These are phyloP conservation scores for Clunio marinus DNA, from an alignment of 2,888 invertebrate genomes.

Conservation along the genomic window DNA sequence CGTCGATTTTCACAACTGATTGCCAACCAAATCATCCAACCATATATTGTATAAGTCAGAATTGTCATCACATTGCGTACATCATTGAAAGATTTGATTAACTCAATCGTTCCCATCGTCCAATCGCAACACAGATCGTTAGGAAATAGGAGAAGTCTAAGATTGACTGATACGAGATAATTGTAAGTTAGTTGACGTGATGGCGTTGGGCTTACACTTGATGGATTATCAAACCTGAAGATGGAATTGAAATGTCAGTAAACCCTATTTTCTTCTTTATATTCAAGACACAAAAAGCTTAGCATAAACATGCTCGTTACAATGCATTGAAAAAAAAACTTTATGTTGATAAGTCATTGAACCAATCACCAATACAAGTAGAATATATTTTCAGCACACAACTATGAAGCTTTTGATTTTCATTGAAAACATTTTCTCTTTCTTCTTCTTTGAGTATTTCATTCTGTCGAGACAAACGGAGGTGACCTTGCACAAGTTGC, in stretches of 20 bases:
- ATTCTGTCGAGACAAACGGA: constrained; percentile 7
- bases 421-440: constrained; percentile 29
- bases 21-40: constrained; percentile 56
- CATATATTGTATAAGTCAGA: constrained; percentile 60
- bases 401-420: constrained; percentile 27
- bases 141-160: constrained; percentile 85
- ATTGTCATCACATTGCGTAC: constrained; percentile 76
- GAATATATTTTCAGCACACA: constrained; percentile 6
- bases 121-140: constrained; percentile 93
- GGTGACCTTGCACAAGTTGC: constrained; percentile 18
- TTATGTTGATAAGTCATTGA: neutral
- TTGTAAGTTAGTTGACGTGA: constrained; percentile 85
- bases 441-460: constrained; percentile 1
- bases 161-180: constrained; percentile 85
- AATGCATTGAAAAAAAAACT: neutral
- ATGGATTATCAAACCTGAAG: constrained; percentile 90
- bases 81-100: constrained; percentile 76
- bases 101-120: constrained; percentile 95
- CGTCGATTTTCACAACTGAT: constrained; percentile 58
- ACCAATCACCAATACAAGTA: neutral
- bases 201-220: constrained; percentile 81
- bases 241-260: constrained; percentile 5
- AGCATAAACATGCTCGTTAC: neutral
- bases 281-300: neutral
- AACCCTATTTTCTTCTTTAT: constrained; percentile 1